Conservation (phyloP, 2,888 invertebrate genomes). For the Ypsolopha scabrella region DNA sequence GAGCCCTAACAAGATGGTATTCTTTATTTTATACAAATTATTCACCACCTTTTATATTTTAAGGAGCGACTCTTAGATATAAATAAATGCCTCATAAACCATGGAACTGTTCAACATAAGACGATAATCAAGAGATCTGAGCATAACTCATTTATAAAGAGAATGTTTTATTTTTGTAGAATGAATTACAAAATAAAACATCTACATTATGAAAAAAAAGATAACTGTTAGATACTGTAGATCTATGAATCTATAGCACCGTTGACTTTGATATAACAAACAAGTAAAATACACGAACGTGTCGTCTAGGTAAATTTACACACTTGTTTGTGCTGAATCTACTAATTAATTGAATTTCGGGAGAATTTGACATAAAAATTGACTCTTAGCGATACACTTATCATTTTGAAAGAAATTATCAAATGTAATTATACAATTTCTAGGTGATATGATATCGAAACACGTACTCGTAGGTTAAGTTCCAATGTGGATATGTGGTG, state of each 20-base stretch:
- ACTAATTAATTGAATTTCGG: conserved; percentile 70
- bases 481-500: too few relatives aligned
- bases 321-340: conserved; percentile 38
- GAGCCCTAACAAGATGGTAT: too few relatives aligned
- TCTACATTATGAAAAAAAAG: conserved; percentile 7
- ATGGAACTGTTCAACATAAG: neutral
- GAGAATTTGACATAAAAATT: conserved; percentile 69
- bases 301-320: conserved; percentile 28
- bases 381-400: conserved; percentile 40
- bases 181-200: neutral
- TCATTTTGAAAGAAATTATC: neutral
- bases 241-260: too few relatives aligned
- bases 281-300: conserved; percentile 31
- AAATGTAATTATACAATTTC: neutral
- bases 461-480: too few relatives aligned
- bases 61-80: too few relatives aligned
- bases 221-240: neutral
- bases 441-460: too few relatives aligned
- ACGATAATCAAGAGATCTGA: neutral
- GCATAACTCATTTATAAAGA: neutral
- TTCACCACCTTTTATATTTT: too few relatives aligned
- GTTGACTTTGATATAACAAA: neutral
- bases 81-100: too few relatives aligned
- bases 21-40: too few relatives aligned
- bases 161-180: neutral